Evolutionary conservation across 2,888 invertebrate genomes (phyloP).

Genomic region (Oscheius sp.): DNA sequence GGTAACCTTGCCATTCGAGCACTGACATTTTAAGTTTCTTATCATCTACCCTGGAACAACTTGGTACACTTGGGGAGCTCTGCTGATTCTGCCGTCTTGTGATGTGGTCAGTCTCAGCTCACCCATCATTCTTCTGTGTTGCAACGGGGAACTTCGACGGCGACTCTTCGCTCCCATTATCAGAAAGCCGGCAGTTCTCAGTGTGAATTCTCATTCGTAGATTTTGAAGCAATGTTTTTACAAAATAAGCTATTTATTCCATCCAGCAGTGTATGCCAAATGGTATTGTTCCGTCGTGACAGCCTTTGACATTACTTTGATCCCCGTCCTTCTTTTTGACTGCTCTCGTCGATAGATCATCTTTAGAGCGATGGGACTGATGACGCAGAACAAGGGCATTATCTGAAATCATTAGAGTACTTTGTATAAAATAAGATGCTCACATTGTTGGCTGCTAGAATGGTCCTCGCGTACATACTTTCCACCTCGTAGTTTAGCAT

Average conservation of each 20-base stretch:
- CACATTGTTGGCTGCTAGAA: constrained; percentile 11
- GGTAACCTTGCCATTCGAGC: background rate
- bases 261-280: constrained; percentile 23
- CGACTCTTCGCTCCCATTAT: background rate
- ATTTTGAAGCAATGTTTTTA: too few relatives aligned
- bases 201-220: too few relatives aligned
- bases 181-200: too few relatives aligned
- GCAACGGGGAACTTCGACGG: background rate
- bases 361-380: constrained; percentile 27
- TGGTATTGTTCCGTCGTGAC: constrained; percentile 19
- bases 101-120: background rate
- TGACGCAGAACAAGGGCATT: constrained; percentile 19
- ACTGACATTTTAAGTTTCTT: background rate
- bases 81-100: background rate
- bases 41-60: background rate
- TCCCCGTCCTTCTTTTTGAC: background rate
- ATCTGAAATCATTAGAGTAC: constrained; percentile 3
- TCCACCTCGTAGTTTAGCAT: constrained; percentile 10
- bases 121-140: background rate
- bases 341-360: constrained; percentile 17
- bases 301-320: constrained; percentile 8
- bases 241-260: constrained; percentile 7
- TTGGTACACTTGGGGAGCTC: background rate
- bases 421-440: background rate
- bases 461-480: constrained; percentile 10